Evolutionary conservation across 2,113 vertebrate species (phyloP).

Genomic region (Glaucomys volans): DNA sequence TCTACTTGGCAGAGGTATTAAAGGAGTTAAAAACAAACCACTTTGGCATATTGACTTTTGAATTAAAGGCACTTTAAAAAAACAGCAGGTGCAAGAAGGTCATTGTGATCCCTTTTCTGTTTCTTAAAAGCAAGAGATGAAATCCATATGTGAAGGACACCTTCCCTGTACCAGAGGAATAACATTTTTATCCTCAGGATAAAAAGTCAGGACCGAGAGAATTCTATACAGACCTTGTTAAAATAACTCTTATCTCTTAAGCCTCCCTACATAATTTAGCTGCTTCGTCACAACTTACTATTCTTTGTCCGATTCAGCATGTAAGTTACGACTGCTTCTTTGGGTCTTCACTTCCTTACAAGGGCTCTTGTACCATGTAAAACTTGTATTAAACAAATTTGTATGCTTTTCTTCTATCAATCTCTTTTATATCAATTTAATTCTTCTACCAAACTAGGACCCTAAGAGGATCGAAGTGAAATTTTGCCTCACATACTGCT

Average conservation of each 20-base stretch:
- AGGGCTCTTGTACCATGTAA: not conserved
- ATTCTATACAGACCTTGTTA: not conserved
- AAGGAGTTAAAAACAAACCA: not conserved
- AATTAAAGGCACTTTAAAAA: constrained; percentile 14
- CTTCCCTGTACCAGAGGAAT: not conserved
- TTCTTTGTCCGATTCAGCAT: not conserved
- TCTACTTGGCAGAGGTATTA: not conserved
- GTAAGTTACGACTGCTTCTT: not conserved
- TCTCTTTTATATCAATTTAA: not conserved
- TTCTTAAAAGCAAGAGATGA: not conserved
- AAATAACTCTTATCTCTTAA: not conserved
- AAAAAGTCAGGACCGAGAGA: not conserved
- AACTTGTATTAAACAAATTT: not conserved
- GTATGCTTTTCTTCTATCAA: not conserved
- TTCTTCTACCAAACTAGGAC: not conserved
- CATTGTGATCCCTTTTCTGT: not conserved
- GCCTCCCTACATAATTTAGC: not conserved
- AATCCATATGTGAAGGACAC: not conserved
- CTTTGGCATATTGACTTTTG: not conserved
- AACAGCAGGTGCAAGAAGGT: not conserved
- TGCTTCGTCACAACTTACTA: not conserved
- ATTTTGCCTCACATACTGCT: not conserved
- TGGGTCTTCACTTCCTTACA: not conserved
- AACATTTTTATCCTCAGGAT: not conserved
- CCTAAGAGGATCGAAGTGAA: not conserved